These are phyloP conservation scores for Tetragonisca angustula DNA, from an alignment of 2,888 invertebrate species.

Conservation along the genomic window DNA sequence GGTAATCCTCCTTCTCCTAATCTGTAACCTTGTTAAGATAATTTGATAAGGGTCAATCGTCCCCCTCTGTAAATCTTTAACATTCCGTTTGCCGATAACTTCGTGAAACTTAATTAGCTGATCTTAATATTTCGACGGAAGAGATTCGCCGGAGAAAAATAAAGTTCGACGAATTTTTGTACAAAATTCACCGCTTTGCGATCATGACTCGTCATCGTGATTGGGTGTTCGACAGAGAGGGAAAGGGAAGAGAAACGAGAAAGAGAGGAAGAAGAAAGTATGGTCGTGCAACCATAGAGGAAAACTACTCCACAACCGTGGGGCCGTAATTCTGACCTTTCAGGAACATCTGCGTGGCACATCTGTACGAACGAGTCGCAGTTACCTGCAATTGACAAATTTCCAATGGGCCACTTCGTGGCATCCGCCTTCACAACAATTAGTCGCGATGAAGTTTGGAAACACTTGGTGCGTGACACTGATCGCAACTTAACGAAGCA, in stretches of 20 bases:
- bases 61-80: background rate
- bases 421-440: slow-evolving; percentile 68
- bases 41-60: slow-evolving; percentile 21
- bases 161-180: slow-evolving; percentile 4
- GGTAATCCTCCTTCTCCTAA: slow-evolving; percentile 49
- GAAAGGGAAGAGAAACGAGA: background rate
- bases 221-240: background rate
- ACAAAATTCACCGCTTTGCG: slow-evolving; percentile 45
- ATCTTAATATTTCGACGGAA: background rate
- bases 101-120: background rate
- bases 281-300: slow-evolving; percentile 41
- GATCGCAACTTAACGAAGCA: slow-evolving; percentile 62
- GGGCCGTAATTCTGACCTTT: slow-evolving; percentile 67
- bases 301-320: slow-evolving; percentile 57
- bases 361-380: slow-evolving; percentile 59
- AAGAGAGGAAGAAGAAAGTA: slow-evolving; percentile 44
- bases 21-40: slow-evolving; percentile 43
- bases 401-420: slow-evolving; percentile 71
- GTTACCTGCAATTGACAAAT: slow-evolving; percentile 73
- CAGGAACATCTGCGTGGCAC: slow-evolving; percentile 70
- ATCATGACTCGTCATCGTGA: slow-evolving; percentile 5
- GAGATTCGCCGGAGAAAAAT: background rate
- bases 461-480: slow-evolving; percentile 67
- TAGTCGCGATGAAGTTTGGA: slow-evolving; percentile 67
- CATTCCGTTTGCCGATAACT: background rate